Conservation (phyloP, 2,888 invertebrate species). For the Diarsia mendica region DNA sequence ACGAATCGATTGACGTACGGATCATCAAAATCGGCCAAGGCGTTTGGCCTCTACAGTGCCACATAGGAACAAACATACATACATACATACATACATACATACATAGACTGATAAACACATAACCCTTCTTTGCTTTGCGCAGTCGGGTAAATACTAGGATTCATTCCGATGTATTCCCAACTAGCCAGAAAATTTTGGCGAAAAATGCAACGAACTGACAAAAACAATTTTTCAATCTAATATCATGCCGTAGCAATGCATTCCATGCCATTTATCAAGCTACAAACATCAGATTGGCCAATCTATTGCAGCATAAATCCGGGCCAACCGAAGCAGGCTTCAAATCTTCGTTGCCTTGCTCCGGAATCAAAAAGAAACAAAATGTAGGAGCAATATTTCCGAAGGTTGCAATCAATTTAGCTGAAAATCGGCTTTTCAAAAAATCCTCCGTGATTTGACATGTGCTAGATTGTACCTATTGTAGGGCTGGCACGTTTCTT, state of each 20-base stretch:
- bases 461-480: constrained; percentile 51
- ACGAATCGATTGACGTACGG: no score
- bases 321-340: not conserved
- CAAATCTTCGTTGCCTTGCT: not conserved
- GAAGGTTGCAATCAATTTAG: constrained; percentile 59
- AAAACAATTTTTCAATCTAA: not conserved
- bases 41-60: no score
- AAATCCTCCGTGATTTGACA: constrained; percentile 60
- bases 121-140: no score
- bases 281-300: not conserved
- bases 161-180: not conserved
- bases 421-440: constrained; percentile 56
- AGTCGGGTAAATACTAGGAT: not conserved
- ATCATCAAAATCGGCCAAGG: no score
- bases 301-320: not conserved
- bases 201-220: not conserved
- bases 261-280: not conserved
- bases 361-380: constrained; percentile 26
- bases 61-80: no score
- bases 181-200: not conserved
- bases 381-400: constrained; percentile 51
- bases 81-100: no score
- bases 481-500: constrained; percentile 38
- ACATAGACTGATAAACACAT: no score
- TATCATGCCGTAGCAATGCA: no score